Conservation (phyloP, 2,113 vertebrate species). For the Gymnobelideus leadbeateri region DNA sequence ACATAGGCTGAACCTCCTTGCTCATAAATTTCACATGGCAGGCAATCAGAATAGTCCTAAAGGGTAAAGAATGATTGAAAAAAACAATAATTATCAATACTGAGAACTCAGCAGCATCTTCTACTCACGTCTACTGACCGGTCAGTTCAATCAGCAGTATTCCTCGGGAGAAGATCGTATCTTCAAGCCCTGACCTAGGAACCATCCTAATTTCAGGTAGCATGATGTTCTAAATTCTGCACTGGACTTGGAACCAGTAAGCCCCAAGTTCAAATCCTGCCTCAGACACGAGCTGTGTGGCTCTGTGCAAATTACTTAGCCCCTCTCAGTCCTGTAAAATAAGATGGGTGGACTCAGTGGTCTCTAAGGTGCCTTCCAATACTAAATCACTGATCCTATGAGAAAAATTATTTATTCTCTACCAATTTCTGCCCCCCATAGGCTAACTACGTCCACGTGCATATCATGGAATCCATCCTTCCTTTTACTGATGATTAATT, state of each 20-base stretch:
- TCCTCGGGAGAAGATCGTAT: not conserved
- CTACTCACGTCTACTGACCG: not conserved
- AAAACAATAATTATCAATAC: not conserved
- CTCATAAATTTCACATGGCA: conserved; percentile 95
- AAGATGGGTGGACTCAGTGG: not conserved
- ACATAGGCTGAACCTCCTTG: conserved; percentile 90
- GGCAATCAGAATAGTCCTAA: conserved; percentile 96
- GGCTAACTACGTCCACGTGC: not conserved
- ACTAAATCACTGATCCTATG: not conserved
- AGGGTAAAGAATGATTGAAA: conserved; percentile 25
- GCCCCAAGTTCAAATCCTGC: not conserved
- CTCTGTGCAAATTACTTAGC: not conserved
- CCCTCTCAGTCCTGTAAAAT: not conserved
- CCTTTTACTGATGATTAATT: too few species aligned
- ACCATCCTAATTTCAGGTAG: not conserved
- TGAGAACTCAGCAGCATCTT: not conserved
- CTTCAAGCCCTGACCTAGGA: not conserved
- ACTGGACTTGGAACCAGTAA: not conserved
- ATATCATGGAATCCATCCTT: not conserved
- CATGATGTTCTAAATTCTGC: not conserved
- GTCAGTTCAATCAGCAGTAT: not conserved
- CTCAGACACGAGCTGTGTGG: not conserved
- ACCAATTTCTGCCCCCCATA: not conserved
- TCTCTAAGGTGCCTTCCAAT: not conserved
- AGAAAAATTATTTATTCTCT: not conserved